phyloP scores from a whole-genome alignment of 2,888 invertebrate species.

The Scelioninae gen. 2 region DNA sequence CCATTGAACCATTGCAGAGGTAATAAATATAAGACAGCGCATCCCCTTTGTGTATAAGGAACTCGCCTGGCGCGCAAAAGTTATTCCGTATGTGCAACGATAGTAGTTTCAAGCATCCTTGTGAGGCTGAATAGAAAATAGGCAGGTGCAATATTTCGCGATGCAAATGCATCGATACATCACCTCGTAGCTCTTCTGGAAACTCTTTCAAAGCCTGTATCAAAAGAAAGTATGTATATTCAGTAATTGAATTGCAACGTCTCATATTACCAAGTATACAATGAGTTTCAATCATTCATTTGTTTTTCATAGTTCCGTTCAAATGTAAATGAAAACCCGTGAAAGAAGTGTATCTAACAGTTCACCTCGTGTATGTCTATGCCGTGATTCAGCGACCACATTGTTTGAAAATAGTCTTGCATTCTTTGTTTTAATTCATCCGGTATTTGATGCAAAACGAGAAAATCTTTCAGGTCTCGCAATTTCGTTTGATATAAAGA shows the following conservation, averaged over 20 bases:
- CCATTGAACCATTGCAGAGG: conserved; percentile 97
- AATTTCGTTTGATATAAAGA: conserved; percentile 96
- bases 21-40: conserved; percentile 95
- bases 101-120: conserved; percentile 94
- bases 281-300: too few relatives aligned
- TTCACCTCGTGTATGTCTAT: conserved; percentile 97
- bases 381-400: conserved; percentile 98
- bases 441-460: conserved; percentile 95
- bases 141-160: conserved; percentile 95
- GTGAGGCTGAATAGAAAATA: conserved; percentile 95
- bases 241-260: too few relatives aligned
- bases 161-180: conserved; percentile 96
- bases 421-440: conserved; percentile 95
- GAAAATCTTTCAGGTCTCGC: conserved; percentile 96
- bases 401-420: conserved; percentile 98
- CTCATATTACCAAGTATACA: too few relatives aligned
- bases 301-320: too few relatives aligned
- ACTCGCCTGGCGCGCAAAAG: conserved; percentile 97
- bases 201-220: conserved; percentile 93
- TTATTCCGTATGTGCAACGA: conserved; percentile 95
- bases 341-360: too few relatives aligned
- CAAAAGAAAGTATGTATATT: conserved; percentile 1
- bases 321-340: too few relatives aligned
- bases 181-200: conserved; percentile 95
- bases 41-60: conserved; percentile 94